Conservation (phyloP, 2,888 invertebrate genomes). For the Micoletzkya japonica region DNA sequence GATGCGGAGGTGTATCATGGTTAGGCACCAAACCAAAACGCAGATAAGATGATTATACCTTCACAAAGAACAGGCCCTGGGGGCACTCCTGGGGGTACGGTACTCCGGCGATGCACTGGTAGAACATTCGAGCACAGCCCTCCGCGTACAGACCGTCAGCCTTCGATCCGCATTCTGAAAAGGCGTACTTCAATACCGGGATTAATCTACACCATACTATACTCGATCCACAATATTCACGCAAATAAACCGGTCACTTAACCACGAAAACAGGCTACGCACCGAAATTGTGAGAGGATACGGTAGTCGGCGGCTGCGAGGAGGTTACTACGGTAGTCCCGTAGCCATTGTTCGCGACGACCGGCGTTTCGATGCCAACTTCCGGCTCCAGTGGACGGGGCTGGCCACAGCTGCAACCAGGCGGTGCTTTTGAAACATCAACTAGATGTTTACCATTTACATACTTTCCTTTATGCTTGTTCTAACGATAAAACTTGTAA, state of each 20-base stretch:
- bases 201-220: neutral
- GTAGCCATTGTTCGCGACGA: no score
- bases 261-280: no score
- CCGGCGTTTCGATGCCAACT: no score
- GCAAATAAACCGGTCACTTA: no score
- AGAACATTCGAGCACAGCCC: conserved; percentile 13
- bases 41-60: neutral
- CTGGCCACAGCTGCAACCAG: conserved; percentile 9
- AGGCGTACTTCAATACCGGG: no score
- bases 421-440: no score
- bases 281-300: no score
- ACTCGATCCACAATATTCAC: neutral
- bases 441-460: neutral
- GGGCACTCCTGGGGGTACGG: neutral
- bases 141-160: conserved; percentile 17
- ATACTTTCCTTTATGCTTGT: no score
- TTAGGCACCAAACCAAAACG: neutral
- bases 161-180: conserved; percentile 21
- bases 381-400: conserved; percentile 23
- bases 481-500: no score
- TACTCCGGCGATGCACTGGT: conserved; percentile 17
- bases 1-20: no score
- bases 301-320: no score
- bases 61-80: conserved; percentile 3
- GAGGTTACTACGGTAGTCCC: no score